These are phyloP conservation scores for Intellagama lesueurii DNA, from an alignment of 2,797 vertebrate species.

Conservation along the genomic window DNA sequence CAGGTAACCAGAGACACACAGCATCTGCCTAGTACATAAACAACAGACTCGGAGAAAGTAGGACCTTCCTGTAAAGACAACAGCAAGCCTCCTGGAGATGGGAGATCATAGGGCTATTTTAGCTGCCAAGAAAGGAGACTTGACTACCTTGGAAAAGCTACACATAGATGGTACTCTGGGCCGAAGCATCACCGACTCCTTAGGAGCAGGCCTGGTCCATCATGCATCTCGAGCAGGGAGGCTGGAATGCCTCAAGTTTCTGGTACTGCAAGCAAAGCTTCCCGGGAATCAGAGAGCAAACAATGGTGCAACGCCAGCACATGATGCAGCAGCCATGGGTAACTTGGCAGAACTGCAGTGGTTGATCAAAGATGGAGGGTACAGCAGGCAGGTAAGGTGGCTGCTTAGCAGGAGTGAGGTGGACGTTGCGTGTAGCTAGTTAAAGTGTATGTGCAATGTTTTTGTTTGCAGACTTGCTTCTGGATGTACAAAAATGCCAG, in stretches of 20 bases:
- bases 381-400: conserved; percentile 78
- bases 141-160: conserved; percentile 75
- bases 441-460: background rate
- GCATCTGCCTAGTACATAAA: conserved; percentile 54
- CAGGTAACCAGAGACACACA: conserved; percentile 60
- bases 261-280: conserved; percentile 79
- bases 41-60: conserved; percentile 40
- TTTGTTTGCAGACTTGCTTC: background rate
- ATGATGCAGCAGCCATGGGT: conserved; percentile 86
- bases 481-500: background rate
- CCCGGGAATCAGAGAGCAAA: conserved; percentile 76
- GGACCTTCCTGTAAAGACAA: background rate
- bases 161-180: conserved; percentile 75
- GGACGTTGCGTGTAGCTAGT: background rate
- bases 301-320: conserved; percentile 84
- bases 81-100: conserved; percentile 69
- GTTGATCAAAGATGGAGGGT: conserved; percentile 82
- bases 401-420: background rate
- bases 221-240: conserved; percentile 83
- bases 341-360: conserved; percentile 82
- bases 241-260: conserved; percentile 82
- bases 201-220: conserved; percentile 86
- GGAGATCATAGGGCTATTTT: conserved; percentile 82
- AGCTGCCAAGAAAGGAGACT: conserved; percentile 80
- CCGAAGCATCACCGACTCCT: conserved; percentile 72